These are phyloP conservation scores for Chesias legatella DNA, from an alignment of 2,888 invertebrate genomes.

Conservation along the genomic window DNA sequence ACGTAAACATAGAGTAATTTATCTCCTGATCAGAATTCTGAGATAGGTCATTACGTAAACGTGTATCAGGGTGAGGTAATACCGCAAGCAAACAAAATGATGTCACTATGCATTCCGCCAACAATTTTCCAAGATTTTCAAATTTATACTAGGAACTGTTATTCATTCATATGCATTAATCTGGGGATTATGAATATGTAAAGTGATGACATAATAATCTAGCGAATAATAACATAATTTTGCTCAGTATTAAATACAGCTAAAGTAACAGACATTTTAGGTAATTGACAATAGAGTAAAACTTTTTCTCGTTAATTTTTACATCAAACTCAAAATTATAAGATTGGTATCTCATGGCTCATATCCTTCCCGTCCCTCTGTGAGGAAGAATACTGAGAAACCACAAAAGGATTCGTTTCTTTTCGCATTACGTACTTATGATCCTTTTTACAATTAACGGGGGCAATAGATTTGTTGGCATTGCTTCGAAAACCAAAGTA, in stretches of 20 bases:
- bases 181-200: neutral
- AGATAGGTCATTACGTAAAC: conserved; percentile 28
- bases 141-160: conserved; percentile 19
- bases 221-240: neutral
- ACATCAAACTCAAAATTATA: too few relatives aligned
- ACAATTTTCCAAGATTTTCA: conserved; percentile 33
- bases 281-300: too few relatives aligned
- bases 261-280: neutral
- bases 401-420: too few relatives aligned
- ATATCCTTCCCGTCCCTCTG: too few relatives aligned
- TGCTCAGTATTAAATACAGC: neutral
- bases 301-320: too few relatives aligned
- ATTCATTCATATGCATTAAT: conserved; percentile 5
- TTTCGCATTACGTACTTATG: too few relatives aligned
- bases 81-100: conserved; percentile 51
- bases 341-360: too few relatives aligned
- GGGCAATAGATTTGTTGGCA: too few relatives aligned
- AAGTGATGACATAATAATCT: conserved; percentile 1
- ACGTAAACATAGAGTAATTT: conserved; percentile 3
- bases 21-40: conserved; percentile 3
- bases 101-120: conserved; percentile 55
- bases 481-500: too few relatives aligned
- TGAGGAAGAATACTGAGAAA: too few relatives aligned
- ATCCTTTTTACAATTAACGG: too few relatives aligned
- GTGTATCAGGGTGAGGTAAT: conserved; percentile 32